phyloP scores from a whole-genome alignment of 2,113 vertebrate species.

The Nibea coibor region DNA sequence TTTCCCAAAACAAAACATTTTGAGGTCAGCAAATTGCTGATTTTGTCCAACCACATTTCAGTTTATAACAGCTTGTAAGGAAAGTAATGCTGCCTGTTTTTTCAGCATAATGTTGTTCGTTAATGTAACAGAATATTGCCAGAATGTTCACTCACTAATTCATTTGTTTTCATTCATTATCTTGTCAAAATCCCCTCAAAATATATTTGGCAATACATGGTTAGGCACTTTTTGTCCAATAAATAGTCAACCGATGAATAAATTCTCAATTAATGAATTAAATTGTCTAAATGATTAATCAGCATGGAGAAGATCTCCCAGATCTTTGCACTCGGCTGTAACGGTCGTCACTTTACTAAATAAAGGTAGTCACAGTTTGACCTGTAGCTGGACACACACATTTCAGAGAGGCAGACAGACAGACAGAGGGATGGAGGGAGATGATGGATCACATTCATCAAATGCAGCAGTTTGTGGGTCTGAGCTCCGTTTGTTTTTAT shows the following conservation, averaged over 20 bases:
- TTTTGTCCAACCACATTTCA: not conserved
- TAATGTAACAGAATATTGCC: not conserved
- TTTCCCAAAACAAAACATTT: not conserved
- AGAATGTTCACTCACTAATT: too few species aligned
- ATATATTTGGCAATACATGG: not conserved
- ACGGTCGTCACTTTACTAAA: not conserved
- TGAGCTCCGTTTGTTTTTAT: conserved; percentile 29
- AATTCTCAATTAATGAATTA: not conserved
- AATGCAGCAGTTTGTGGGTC: conserved; percentile 23
- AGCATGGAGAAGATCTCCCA: not conserved
- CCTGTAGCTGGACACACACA: not conserved
- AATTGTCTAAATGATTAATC: not conserved
- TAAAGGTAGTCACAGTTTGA: not conserved
- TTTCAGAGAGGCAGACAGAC: not conserved
- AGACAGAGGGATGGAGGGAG: conserved; percentile 14
- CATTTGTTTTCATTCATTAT: too few species aligned
- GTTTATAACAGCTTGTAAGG: too few species aligned
- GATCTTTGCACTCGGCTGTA: not conserved
- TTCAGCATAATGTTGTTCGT: too few species aligned
- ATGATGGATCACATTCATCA: conserved; percentile 39
- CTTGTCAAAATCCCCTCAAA: not conserved
- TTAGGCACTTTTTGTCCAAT: not conserved
- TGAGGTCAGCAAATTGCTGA: not conserved
- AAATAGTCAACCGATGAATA: too few species aligned
- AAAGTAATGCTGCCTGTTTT: too few species aligned